These are phyloP conservation scores for Okapia johnstoni DNA, from an alignment of 2,113 vertebrate genomes.

Conservation along the genomic window DNA sequence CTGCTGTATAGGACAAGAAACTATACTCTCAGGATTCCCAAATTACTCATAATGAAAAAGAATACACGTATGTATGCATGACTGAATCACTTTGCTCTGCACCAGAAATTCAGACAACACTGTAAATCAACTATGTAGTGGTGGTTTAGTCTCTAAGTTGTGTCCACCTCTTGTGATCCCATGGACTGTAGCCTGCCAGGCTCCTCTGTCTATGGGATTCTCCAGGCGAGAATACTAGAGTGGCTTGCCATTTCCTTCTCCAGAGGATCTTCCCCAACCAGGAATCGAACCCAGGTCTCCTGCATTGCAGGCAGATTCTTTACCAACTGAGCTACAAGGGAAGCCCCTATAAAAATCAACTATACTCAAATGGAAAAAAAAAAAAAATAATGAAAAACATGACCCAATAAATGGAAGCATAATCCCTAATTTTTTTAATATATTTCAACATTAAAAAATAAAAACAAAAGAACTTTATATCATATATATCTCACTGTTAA, in stretches of 20 bases:
- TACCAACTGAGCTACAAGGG: background rate
- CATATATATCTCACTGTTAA: background rate
- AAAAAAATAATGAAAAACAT: background rate
- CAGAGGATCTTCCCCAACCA: background rate
- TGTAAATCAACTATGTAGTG: background rate
- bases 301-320: background rate
- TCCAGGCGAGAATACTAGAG: background rate
- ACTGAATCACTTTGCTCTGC: background rate
- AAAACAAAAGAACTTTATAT: background rate
- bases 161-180: background rate
- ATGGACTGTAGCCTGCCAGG: background rate
- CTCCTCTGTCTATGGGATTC: background rate
- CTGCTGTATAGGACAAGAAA: background rate
- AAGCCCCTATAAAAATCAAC: background rate
- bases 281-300: background rate
- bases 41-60: background rate
- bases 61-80: background rate
- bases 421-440: background rate
- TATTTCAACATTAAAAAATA: background rate
- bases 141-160: background rate
- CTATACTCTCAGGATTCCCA: background rate
- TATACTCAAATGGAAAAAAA: background rate
- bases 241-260: background rate
- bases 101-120: background rate
- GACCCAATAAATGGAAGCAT: background rate